Conservation (phyloP, 30 jellyfish, hydroid and myxozoan species). For the Phacellophora camtschatica region DNA sequence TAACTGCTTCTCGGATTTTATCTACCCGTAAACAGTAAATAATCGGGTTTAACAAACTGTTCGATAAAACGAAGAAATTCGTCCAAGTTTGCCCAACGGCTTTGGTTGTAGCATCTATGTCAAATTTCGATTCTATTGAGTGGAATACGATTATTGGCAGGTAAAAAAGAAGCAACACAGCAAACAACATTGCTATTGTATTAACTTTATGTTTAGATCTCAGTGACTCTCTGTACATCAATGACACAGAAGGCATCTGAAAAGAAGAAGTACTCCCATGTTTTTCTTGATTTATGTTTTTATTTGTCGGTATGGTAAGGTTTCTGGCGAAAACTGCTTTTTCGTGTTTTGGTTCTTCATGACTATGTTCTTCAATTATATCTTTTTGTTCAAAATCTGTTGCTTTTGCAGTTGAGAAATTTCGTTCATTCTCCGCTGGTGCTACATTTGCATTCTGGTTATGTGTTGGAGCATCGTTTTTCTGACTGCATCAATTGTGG, state of each 20-base stretch:
- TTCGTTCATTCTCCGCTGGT: too few species aligned
- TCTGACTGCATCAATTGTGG: too few species aligned
- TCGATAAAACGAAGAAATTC: not conserved
- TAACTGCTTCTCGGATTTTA: not conserved
- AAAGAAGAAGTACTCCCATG: not conserved
- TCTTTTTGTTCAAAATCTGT: too few species aligned
- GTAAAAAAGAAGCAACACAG: conserved; percentile 3
- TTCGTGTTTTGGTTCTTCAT: too few species aligned
- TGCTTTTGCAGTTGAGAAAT: too few species aligned
- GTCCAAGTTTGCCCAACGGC: not conserved
- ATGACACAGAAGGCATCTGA: not conserved
- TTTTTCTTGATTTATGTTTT: too few species aligned
- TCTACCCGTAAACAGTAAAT: conserved; percentile 35
- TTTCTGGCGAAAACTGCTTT: too few species aligned
- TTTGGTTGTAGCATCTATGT: not conserved
- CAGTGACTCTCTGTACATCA: not conserved
- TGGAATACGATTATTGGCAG: conserved; percentile 15
- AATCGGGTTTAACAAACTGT: conserved; percentile 33
- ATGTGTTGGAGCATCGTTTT: too few species aligned
- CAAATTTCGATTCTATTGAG: not conserved
- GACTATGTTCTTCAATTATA: too few species aligned
- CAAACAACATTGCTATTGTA: conserved; percentile 1
- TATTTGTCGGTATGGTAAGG: too few species aligned
- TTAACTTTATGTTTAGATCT: not conserved
- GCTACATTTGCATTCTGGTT: too few species aligned